Conservation (phyloP, 2,797 vertebrate genomes). For the Argyrosomus regius region DNA sequence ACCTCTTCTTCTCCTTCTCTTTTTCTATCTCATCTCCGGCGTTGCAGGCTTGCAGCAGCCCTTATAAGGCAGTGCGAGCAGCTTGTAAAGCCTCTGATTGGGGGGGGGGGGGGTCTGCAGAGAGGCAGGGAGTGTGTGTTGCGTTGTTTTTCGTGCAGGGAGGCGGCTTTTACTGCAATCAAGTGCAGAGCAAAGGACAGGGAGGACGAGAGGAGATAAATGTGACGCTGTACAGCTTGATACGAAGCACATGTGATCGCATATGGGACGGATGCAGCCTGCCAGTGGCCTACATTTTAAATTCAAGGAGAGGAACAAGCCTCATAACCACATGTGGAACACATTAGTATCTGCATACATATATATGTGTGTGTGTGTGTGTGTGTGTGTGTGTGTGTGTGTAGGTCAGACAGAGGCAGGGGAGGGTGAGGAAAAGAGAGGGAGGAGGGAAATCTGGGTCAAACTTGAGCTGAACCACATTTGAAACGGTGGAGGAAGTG, state of each 20-base stretch:
- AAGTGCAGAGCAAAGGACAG: conserved; percentile 43
- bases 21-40: conserved; percentile 56
- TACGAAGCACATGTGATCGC: too few species aligned
- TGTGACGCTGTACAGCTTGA: neutral
- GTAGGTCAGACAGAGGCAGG: conserved; percentile 55
- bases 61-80: conserved; percentile 85
- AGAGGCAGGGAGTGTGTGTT: neutral
- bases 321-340: conserved; percentile 75
- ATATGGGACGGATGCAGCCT: neutral
- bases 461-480: conserved; percentile 78
- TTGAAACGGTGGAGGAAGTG: conserved; percentile 75
- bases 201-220: conserved; percentile 15
- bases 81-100: conserved; percentile 68
- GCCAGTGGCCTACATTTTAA: conserved; percentile 53
- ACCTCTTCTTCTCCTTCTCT: conserved; percentile 51
- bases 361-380: conserved; percentile 7
- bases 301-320: conserved; percentile 37
- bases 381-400: conserved; percentile 20
- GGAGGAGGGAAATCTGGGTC: conserved; percentile 75
- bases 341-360: conserved; percentile 38
- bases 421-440: conserved; percentile 20
- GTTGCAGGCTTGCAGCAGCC: conserved; percentile 70
- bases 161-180: conserved; percentile 53
- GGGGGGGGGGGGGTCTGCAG: conserved; percentile 42
- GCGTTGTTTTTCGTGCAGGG: conserved; percentile 36